These are phyloP conservation scores for Scrobipalpa atriplicella DNA, from an alignment of 2,888 invertebrate genomes.

Conservation along the genomic window DNA sequence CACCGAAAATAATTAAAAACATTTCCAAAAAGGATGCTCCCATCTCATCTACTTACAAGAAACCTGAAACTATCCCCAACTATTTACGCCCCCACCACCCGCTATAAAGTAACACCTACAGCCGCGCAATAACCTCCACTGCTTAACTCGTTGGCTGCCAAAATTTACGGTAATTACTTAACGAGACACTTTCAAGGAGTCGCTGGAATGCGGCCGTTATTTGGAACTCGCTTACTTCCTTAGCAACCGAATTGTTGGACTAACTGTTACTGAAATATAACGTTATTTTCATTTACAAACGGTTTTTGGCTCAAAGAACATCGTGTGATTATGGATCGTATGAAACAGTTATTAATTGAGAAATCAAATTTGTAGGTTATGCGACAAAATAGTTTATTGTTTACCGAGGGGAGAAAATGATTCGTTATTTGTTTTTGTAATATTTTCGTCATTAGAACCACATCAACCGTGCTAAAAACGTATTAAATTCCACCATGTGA, in stretches of 20 bases:
- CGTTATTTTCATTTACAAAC: too few relatives aligned
- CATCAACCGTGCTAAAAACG: too few relatives aligned
- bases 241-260: not conserved
- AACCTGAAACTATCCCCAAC: not conserved
- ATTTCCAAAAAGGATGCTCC: not conserved
- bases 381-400: too few relatives aligned
- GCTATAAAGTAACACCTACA: constrained; percentile 9
- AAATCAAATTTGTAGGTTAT: too few relatives aligned
- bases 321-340: too few relatives aligned
- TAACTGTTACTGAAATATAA: not conserved
- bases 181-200: constrained; percentile 43
- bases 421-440: too few relatives aligned
- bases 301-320: too few relatives aligned
- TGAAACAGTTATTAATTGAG: too few relatives aligned
- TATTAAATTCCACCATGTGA: too few relatives aligned
- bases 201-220: constrained; percentile 36
- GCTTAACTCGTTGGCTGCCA: constrained; percentile 38
- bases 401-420: too few relatives aligned
- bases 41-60: not conserved
- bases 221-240: not conserved
- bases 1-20: not conserved
- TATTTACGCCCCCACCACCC: not conserved
- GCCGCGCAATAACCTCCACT: constrained; percentile 8
- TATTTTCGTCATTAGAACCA: too few relatives aligned
- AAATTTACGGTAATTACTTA: constrained; percentile 51